A percentile compares a stretch with the other conserved stretches of the same genome.
Conservation (phyloP, 2,888 invertebrate genomes). For the Chaitophorus viminalis region DNA sequence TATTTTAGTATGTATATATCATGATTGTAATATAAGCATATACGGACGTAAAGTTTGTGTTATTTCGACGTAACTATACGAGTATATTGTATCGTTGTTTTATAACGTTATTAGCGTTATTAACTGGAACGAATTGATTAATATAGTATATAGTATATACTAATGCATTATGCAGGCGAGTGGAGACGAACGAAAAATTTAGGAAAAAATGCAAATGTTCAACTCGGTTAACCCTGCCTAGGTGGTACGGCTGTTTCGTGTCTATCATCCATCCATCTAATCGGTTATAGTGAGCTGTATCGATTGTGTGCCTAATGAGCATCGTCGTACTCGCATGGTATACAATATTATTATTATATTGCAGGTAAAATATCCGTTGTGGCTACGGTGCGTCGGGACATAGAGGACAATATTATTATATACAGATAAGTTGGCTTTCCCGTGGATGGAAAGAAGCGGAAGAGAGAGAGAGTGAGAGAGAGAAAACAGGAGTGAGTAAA, state of each 20-base stretch:
- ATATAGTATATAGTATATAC: no score
- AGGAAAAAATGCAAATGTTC: background rate
- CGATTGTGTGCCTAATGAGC: background rate
- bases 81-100: background rate
- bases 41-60: background rate
- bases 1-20: background rate
- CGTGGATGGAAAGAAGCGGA: background rate
- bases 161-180: no score
- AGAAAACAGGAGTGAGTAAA: background rate
- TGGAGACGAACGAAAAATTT: background rate
- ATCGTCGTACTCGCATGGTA: background rate
- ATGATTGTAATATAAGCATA: background rate
- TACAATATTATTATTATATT: background rate
- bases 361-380: conserved; percentile 60
- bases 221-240: background rate
- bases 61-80: background rate
- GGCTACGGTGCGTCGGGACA: background rate
- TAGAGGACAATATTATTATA: background rate
- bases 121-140: background rate
- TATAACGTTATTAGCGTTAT: conserved; percentile 3
- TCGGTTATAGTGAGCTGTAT: background rate
- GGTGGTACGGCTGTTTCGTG: background rate
- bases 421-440: background rate
- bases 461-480: background rate
- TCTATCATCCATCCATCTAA: background rate